Conservation (phyloP, 1,140 invertebrate species). For the Araneus ventricosus region DNA sequence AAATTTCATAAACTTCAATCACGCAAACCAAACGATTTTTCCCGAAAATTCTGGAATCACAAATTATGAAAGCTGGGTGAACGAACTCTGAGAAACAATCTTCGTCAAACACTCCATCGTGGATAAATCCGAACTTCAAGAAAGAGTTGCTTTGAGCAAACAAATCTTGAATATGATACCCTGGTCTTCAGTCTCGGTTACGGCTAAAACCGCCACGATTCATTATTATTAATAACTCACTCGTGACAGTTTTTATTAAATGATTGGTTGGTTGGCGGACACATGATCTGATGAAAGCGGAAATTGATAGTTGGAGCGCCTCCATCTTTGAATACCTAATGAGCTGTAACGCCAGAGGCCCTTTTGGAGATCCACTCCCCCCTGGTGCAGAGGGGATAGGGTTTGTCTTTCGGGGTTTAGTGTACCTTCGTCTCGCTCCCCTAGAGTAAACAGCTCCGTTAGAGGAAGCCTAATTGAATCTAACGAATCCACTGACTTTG, state of each 20-base stretch:
- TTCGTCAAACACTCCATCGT: too few relatives aligned
- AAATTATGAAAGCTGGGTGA: too few relatives aligned
- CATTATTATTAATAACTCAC: not conserved
- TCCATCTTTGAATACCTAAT: not conserved
- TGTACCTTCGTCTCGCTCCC: not conserved
- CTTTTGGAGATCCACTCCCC: not conserved
- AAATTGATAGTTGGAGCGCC: not conserved
- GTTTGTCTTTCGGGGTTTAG: not conserved
- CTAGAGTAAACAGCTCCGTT: not conserved
- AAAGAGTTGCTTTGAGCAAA: not conserved
- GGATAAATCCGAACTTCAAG: too few relatives aligned
- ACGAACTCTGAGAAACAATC: too few relatives aligned
- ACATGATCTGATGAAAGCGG: not conserved
- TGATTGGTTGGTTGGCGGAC: not conserved
- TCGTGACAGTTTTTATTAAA: conserved; percentile 8
- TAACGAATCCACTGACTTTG: not conserved
- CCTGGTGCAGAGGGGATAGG: not conserved
- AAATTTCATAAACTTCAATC: not conserved
- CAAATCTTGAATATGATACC: not conserved
- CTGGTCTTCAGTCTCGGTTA: not conserved
- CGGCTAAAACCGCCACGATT: not conserved
- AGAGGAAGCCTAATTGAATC: not conserved
- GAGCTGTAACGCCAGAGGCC: not conserved
- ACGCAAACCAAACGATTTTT: not conserved
- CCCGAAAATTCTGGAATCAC: too few relatives aligned